phyloP scores from a whole-genome alignment of 2,113 vertebrate genomes.

The Syngnathus floridae region DNA sequence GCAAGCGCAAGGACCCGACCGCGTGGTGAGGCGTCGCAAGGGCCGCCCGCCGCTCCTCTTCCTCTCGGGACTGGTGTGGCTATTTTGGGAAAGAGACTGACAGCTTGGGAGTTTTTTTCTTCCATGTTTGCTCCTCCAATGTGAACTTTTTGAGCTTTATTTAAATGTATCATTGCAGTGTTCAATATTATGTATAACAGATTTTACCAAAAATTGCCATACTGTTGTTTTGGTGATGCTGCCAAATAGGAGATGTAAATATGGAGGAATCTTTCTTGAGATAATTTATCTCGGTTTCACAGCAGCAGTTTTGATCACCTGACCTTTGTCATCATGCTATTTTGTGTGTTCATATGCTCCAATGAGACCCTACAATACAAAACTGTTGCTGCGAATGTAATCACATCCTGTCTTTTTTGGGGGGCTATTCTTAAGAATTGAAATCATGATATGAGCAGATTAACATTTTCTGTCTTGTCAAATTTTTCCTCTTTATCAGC shows the following conservation, averaged over 20 bases:
- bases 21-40: conserved; percentile 71
- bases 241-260: conserved; percentile 27
- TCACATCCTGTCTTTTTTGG: neutral
- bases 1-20: conserved; percentile 38
- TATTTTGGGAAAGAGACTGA: conserved; percentile 32
- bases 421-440: neutral
- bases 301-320: conserved; percentile 31
- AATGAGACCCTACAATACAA: neutral
- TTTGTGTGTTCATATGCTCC: neutral
- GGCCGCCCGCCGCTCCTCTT: conserved; percentile 12
- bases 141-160: conserved; percentile 7
- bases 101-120: conserved; percentile 12
- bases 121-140: conserved; percentile 34
- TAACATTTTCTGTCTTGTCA: neutral
- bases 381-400: conserved; percentile 40
- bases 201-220: neutral
- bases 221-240: conserved; percentile 2
- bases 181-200: conserved; percentile 5
- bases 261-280: conserved; percentile 22
- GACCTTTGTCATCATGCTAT: neutral
- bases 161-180: conserved; percentile 16
- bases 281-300: conserved; percentile 30
- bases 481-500: conserved; percentile 9
- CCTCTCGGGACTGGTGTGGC: conserved; percentile 28
- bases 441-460: neutral